These are phyloP conservation scores for Channa argus DNA, from an alignment of 2,113 vertebrate genomes.

Conservation along the genomic window DNA sequence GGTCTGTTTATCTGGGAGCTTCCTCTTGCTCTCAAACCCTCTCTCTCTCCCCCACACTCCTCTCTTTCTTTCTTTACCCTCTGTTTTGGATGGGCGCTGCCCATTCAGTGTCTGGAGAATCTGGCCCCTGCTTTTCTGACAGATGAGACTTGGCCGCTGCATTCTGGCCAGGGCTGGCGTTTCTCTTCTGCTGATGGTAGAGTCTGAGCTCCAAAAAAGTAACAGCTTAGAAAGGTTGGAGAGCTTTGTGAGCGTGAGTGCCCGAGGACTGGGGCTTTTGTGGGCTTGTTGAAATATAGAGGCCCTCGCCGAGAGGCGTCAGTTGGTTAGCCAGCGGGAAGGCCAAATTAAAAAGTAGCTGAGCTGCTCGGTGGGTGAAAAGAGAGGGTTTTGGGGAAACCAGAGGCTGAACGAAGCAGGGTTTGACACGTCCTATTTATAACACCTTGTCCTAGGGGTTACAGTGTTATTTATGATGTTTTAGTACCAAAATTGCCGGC, in stretches of 20 bases:
- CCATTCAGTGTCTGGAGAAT: constrained; percentile 70
- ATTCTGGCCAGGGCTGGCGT: constrained; percentile 75
- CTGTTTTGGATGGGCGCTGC: constrained; percentile 82
- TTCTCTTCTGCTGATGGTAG: constrained; percentile 86
- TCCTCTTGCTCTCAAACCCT: constrained; percentile 87
- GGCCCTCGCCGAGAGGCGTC: constrained; percentile 90
- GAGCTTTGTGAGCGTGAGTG: constrained; percentile 71
- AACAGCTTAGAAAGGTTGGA: constrained; percentile 75
- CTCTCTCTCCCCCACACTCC: constrained; percentile 83
- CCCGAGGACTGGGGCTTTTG: constrained; percentile 86
- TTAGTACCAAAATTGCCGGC: constrained; percentile 63
- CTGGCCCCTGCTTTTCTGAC: constrained; percentile 84
- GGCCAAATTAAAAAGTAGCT: constrained; percentile 92
- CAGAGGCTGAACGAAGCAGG: constrained; percentile 79
- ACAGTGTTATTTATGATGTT: constrained; percentile 79
- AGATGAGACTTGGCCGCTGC: constrained; percentile 85
- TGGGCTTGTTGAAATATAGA: constrained; percentile 91
- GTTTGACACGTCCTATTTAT: constrained; percentile 93
- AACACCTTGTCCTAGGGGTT: constrained; percentile 87
- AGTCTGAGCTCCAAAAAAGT: constrained; percentile 84
- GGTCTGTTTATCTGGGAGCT: constrained; percentile 99
- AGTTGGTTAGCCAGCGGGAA: constrained; percentile 88
- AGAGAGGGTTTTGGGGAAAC: constrained; percentile 86
- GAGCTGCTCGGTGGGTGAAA: constrained; percentile 82
- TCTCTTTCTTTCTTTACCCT: constrained; percentile 72